phyloP scores from a whole-genome alignment of 2,797 vertebrate species.

The Alca torda region DNA sequence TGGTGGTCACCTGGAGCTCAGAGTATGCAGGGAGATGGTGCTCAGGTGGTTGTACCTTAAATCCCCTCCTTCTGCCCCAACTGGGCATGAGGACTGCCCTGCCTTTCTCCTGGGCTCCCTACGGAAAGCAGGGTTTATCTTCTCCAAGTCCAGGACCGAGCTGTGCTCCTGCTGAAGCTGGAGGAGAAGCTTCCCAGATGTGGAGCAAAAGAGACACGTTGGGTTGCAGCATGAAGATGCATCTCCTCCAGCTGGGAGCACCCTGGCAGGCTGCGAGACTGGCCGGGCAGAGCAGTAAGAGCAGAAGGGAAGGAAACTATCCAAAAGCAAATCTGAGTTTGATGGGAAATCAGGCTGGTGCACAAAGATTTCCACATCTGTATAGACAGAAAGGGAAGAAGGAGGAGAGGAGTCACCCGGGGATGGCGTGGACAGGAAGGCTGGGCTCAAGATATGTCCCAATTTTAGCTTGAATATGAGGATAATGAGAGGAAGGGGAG shows the following conservation, averaged over 20 bases:
- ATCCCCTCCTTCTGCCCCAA: neutral
- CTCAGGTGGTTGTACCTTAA: neutral
- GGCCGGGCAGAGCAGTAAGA: neutral
- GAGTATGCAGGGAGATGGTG: neutral
- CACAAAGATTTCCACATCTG: neutral
- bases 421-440: neutral
- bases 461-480: neutral
- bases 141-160: neutral
- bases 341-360: neutral
- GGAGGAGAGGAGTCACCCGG: neutral
- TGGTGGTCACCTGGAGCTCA: neutral
- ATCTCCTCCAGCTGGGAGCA: neutral
- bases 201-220: fast-evolving
- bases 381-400: neutral
- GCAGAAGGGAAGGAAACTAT: neutral
- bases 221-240: neutral
- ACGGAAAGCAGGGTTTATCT: neutral
- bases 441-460: neutral
- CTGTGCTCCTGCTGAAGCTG: neutral
- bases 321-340: neutral
- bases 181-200: neutral
- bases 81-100: fast-evolving
- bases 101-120: neutral
- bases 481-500: constrained; percentile 8
- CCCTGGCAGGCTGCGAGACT: fast-evolving